Evolutionary conservation across 2,888 invertebrate genomes (phyloP), one percentile per base, ranked within the genome.

Genomic region (Drosophila atripex): DNA sequence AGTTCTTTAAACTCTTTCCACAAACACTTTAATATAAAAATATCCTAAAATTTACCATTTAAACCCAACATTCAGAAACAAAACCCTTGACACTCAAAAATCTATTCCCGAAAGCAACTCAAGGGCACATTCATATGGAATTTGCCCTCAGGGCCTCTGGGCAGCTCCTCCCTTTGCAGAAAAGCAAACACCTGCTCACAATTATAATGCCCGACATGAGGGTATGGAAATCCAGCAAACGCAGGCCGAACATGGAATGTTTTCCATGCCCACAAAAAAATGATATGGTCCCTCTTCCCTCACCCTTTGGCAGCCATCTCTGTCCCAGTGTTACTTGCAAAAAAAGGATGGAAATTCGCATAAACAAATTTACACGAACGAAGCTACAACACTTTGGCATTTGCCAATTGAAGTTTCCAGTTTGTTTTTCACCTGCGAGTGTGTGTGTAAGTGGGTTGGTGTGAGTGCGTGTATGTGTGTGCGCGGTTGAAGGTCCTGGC

Each of bases 301-400:
- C 6, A 14, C 6, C 12, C 14, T 46, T 14, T 32, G 4, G 0
- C 25, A 3, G 21, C 3, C 41, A 18, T 18, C 18, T 18, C 18
- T 18, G 18, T 18, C 18, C 18, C 18, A 18, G 18, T 18, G 1
- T 18, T 2, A 14, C 9, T n/a, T 52, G 59, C 60, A 47, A 73
- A 68, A 35, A 35, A n/a, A 35, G 35, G 54, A 71, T 74, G 73
- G 41, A 71, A 77, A 77, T 69, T 71, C 76, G 68, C 70, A 78
- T 82, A 77, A 80, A 79, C 83, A 80, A 83, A 84, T 84, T 80
- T 84, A 63, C 78, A 78, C 76, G 77, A 78, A 68, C 69, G 64
- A 71, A 80, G 55, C 72, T 63, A 74, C 71, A 78, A 73, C 73
- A 76, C 70, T 80, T 80, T 71, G 74, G 66, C 66, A 84, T 84